phyloP scores from a whole-genome alignment of 2,797 vertebrate genomes.

The Chaetophractus vellerosus region DNA sequence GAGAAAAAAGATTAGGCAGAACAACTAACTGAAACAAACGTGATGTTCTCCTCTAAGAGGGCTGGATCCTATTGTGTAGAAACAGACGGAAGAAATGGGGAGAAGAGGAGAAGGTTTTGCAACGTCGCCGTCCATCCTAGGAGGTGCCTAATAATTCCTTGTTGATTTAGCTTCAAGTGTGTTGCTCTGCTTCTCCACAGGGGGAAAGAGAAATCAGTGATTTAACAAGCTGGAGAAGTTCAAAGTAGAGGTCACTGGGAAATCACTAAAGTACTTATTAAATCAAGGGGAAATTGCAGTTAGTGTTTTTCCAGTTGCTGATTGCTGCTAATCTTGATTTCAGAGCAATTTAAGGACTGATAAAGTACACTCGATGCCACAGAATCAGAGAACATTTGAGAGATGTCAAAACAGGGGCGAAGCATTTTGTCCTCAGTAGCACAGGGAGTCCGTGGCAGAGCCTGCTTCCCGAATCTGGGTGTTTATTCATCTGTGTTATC shows the following conservation, averaged over 20 bases:
- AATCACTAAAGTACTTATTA: constrained; percentile 67
- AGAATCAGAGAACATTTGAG: background rate
- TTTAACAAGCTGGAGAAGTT: constrained; percentile 75
- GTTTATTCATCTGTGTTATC: background rate
- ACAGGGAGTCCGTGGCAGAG: background rate
- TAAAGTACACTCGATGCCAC: background rate
- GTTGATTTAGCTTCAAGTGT: constrained; percentile 74
- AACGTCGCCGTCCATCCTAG: background rate
- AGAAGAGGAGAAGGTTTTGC: constrained; percentile 14
- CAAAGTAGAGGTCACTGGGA: constrained; percentile 71
- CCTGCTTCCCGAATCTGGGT: background rate
- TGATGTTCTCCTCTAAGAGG: constrained; percentile 61
- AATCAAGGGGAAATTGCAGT: constrained; percentile 72
- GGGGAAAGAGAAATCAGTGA: constrained; percentile 71
- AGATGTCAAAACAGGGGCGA: background rate
- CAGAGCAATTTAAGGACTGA: constrained; percentile 44
- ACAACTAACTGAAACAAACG: constrained; percentile 41
- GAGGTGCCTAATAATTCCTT: constrained; percentile 65
- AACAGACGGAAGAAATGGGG: constrained; percentile 3
- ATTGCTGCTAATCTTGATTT: constrained; percentile 63
- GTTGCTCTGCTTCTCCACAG: constrained; percentile 44
- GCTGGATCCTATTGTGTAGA: constrained; percentile 41
- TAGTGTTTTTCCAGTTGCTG: constrained; percentile 60
- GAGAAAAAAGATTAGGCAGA: constrained; percentile 75
- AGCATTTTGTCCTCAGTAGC: background rate